Evolutionary conservation across 1,140 invertebrate genomes (phyloP).

Genomic region (Stratiolaelaps scimitus): DNA sequence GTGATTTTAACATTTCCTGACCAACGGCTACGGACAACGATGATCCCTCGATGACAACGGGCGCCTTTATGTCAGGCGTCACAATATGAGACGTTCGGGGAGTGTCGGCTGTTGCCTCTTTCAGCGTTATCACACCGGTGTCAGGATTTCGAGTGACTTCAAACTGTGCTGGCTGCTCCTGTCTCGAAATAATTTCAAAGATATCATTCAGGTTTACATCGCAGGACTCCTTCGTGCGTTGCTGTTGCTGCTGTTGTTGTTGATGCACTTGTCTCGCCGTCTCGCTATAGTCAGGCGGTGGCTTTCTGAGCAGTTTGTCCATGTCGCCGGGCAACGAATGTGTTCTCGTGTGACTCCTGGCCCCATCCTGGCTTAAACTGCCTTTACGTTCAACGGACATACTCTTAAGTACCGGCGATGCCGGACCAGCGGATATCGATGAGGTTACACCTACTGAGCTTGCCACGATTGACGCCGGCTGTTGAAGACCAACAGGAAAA

Average conservation of each 20-base stretch:
- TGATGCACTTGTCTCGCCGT: slow-evolving; percentile 52
- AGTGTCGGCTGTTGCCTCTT: slow-evolving; percentile 6
- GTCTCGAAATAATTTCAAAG: slow-evolving; percentile 17
- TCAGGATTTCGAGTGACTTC: slow-evolving; percentile 27
- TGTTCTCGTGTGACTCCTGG: slow-evolving; percentile 22
- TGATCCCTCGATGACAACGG: background rate
- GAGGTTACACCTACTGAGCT: too few species aligned
- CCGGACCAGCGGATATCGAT: too few species aligned
- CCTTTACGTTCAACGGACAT: slow-evolving; percentile 33
- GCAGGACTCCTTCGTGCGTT: slow-evolving; percentile 10
- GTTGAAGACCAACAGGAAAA: too few species aligned
- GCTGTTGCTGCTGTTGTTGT: slow-evolving; percentile 35
- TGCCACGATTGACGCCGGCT: too few species aligned
- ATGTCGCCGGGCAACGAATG: slow-evolving; percentile 33
- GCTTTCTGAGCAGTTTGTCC: slow-evolving; percentile 42
- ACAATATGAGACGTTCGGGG: slow-evolving; percentile 20
- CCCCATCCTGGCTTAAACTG: slow-evolving; percentile 33
- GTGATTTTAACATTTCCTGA: too few species aligned
- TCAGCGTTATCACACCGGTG: slow-evolving; percentile 2
- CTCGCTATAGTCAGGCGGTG: slow-evolving; percentile 56
- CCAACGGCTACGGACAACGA: too few species aligned
- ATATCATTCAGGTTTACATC: slow-evolving; percentile 31
- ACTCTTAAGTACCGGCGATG: too few species aligned
- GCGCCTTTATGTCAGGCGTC: slow-evolving; percentile 11
- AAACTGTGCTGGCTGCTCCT: slow-evolving; percentile 5